Percentiles rank a stretch among this genome's conserved stretches.
These are phyloP conservation scores for Latrodectus elegans DNA, from an alignment of 2,888 invertebrate genomes.

Conservation along the genomic window DNA sequence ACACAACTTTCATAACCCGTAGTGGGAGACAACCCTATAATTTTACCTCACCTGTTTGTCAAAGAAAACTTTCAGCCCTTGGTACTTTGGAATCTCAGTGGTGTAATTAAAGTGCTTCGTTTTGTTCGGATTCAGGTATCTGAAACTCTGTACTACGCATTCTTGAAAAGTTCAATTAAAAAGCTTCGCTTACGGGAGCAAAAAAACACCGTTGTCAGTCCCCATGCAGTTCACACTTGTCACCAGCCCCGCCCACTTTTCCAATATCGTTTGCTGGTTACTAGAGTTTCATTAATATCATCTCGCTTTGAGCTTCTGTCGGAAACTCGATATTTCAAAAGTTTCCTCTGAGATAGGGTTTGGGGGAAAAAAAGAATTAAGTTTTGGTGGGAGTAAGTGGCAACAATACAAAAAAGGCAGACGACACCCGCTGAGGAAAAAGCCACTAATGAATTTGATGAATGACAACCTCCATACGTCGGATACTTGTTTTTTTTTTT, in stretches of 20 bases:
- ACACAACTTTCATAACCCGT: neutral
- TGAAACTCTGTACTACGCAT: neutral
- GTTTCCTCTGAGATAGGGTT: neutral
- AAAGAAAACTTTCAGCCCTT: neutral
- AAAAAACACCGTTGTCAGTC: too few relatives aligned
- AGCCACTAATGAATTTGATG: constrained; percentile 63
- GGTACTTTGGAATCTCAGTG: neutral
- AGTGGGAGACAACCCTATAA: neutral
- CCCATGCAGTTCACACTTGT: too few relatives aligned
- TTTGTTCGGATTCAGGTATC: constrained; percentile 2
- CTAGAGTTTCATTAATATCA: constrained; percentile 56
- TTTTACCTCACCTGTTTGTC: neutral
- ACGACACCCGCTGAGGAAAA: constrained; percentile 57
- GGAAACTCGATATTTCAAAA: constrained; percentile 58
- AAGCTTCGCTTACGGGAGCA: neutral
- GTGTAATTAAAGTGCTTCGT: neutral
- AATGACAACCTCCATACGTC: constrained; percentile 25
- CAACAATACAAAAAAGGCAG: constrained; percentile 42
- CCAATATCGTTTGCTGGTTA: constrained; percentile 22
- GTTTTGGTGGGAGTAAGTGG: constrained; percentile 6
- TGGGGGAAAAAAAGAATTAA: neutral
- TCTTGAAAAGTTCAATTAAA: neutral
- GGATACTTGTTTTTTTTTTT: too few relatives aligned
- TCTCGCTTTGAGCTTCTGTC: constrained; percentile 17
- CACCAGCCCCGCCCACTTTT: constrained; percentile 14